Evolutionary conservation across 2,888 invertebrate species (phyloP), one percentile per base, ranked within the genome.

Genomic region (Scaptomyza tumidula): DNA sequence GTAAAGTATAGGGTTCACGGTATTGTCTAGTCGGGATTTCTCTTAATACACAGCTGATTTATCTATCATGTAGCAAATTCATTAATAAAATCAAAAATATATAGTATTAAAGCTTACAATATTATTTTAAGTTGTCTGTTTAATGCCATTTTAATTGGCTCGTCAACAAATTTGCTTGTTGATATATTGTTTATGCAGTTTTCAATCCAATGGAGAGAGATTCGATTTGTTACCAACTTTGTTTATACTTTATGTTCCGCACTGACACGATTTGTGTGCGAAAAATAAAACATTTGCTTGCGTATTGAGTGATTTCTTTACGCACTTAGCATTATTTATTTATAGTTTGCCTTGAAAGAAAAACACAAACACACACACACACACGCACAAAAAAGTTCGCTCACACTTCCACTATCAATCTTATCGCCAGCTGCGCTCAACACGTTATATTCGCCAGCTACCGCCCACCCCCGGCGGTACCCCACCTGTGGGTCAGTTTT

Each of bases 371-470:
- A 10, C 19, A 9, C 35, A n/a, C 7, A 37, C 24, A 24, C 19
- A 19, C 19, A 19, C 19, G 2, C 19, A 19, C 19, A 50, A 35
- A 14, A 27, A 14, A 48, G 24, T 50, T 29, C 39, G 46, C 33
- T 63, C 3, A 62, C 58, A 54, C 55, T 74, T 39, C 9, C 37
- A 48, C n/a, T 37, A 57, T 59, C 58, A 56, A 61, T 24, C 76
- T 75, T 67, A 80, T 78, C 71, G 43, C 24, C 11, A 31, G 49
- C 49, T 29, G n/a, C 48, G 56, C 33, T n/a, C 24, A 39, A 56
- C 72, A 71, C 65, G 61, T 66, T 54, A 35, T 39, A 46, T 10
- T 9, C 39, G 13, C 10, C 9, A 7, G 11, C 33, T n/a, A 1
- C 39, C 24, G 6, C 3, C 57, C 31, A 27, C 24, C 10, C 3